Conservation (phyloP, 2,888 invertebrate species). For the Pedicia rivosa region DNA sequence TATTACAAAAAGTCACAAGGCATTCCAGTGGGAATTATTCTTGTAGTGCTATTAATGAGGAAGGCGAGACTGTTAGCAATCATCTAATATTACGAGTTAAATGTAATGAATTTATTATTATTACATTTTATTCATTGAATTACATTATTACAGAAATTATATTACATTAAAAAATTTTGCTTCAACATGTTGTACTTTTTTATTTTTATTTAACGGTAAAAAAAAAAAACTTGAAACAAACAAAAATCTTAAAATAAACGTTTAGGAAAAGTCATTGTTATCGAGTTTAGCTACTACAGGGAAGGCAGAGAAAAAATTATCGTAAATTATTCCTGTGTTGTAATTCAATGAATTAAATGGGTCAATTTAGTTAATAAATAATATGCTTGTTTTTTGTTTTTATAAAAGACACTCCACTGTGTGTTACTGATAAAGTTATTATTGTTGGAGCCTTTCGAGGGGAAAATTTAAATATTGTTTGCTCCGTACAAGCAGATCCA, state of each 20-base stretch:
- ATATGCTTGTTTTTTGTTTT: constrained; percentile 8
- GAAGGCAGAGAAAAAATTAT: too few relatives aligned
- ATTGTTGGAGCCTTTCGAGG: constrained; percentile 68
- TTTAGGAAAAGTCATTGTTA: too few relatives aligned
- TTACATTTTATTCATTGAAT: not conserved
- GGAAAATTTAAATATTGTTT: constrained; percentile 61
- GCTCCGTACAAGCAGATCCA: constrained; percentile 73
- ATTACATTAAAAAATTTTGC: too few relatives aligned
- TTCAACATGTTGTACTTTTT: too few relatives aligned
- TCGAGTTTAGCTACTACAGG: too few relatives aligned
- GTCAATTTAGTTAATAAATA: too few relatives aligned
- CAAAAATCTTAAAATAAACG: too few relatives aligned
- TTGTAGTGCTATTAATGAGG: constrained; percentile 63
- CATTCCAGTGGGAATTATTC: constrained; percentile 64
- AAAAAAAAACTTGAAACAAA: not conserved
- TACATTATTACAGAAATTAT: too few relatives aligned
- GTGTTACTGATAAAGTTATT: constrained; percentile 47
- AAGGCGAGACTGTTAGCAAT: constrained; percentile 66
- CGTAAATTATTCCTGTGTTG: too few relatives aligned
- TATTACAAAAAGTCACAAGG: constrained; percentile 65
- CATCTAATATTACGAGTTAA: constrained; percentile 62
- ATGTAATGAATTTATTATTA: constrained; percentile 39
- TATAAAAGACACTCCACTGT: constrained; percentile 55
- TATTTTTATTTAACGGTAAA: too few relatives aligned
- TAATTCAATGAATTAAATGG: too few relatives aligned